These are phyloP conservation scores for Spilogale gracilis DNA, from an alignment of 2,113 vertebrate species.

Conservation along the genomic window DNA sequence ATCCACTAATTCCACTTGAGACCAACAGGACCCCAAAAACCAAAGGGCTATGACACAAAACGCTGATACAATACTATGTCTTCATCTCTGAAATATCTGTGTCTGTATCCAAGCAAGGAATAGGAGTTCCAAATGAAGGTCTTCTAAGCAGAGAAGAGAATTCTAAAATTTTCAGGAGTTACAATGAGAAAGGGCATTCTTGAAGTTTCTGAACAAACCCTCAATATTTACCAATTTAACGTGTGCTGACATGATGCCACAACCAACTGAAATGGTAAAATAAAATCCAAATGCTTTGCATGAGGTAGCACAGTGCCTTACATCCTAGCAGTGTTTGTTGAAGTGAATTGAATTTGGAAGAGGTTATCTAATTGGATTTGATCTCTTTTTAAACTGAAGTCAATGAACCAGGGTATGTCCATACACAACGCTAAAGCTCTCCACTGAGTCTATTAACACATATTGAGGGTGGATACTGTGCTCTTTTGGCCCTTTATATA, in stretches of 20 bases:
- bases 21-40: not conserved
- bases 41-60: not conserved
- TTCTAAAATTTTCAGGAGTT: conserved; percentile 39
- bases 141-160: conserved; percentile 58
- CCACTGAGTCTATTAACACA: conserved; percentile 14
- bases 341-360: conserved; percentile 65
- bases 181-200: conserved; percentile 22
- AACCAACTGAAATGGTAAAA: conserved; percentile 58
- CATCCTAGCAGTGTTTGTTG: conserved; percentile 39
- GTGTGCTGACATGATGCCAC: not conserved
- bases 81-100: not conserved
- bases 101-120: not conserved
- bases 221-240: conserved; percentile 11
- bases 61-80: not conserved
- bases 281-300: conserved; percentile 36
- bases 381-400: conserved; percentile 69
- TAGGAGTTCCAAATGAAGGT: not conserved
- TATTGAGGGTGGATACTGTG: not conserved
- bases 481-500: conserved; percentile 42
- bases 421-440: conserved; percentile 61
- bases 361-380: conserved; percentile 60
- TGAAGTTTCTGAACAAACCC: conserved; percentile 48
- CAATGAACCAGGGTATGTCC: conserved; percentile 56
- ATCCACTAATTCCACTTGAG: not conserved
- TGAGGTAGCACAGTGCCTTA: not conserved